Evolutionary conservation across 2,888 invertebrate genomes (phyloP), one percentile per base, ranked within the genome.

Genomic region (Byasa hedistus): DNA sequence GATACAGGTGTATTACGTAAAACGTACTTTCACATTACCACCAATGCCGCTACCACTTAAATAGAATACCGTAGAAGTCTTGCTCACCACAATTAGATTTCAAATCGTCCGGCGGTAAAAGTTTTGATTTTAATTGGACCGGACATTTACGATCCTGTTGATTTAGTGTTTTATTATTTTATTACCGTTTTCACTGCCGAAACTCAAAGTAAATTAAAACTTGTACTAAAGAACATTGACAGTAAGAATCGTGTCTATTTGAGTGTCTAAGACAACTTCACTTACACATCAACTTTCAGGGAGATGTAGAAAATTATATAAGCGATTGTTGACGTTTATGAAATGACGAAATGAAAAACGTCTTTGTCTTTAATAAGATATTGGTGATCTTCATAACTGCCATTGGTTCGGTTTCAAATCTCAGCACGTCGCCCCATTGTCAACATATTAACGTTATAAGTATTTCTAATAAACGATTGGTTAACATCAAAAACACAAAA

Each of bases 121-220:
- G 71, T 72, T 73, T 74, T 71, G 71, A 71, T 71, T 75, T 76
- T 79, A 78, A 78, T 78, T 79, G 78, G 75, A 72, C 71, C 72
- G 68, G 75, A 74, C 72, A 71, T 74, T 76, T 75, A 76, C 75
- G 71, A 70, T 68, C 69, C 44, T 36, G 68, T 73, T 75, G 74
- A 75, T 76, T 75, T 75, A 74, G 73, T 68, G 70, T 65, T 65
- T 64, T 65, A 66, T 68, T 60, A 48, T 44, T 69, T 59, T 57
- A 68, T 64, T 55, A 59, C 54, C 58, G 51, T 65, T 67, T 67
- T 69, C 65, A 65, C 64, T 67, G 61, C 58, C 55, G 63, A 61
- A 27, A 61, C 21, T 52, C 32, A 27, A 27, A 15, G 32, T 61
- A 52, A 52, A 51, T 59, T 51, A n/a, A 51, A 52, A 19, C 56